phyloP scores from a whole-genome alignment of 2,888 invertebrate species.

The Macroteleia sp. region DNA sequence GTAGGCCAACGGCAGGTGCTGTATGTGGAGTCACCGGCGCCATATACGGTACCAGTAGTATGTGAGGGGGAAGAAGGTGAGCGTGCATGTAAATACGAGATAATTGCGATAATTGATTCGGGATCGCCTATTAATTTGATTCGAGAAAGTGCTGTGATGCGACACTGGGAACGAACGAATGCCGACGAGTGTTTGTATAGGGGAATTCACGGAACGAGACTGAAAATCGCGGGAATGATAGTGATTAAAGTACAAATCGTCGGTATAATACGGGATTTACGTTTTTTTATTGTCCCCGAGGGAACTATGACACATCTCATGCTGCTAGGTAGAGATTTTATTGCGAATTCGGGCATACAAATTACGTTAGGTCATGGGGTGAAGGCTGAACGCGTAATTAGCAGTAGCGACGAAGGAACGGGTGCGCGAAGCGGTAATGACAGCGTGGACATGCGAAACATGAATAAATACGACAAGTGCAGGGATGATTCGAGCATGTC shows the following conservation, averaged over 20 bases:
- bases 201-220: neutral
- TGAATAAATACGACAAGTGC: too few species aligned
- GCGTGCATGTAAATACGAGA: neutral
- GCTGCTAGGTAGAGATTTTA: constrained; percentile 1
- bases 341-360: neutral
- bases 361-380: too few species aligned
- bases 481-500: too few species aligned
- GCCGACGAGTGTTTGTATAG: neutral
- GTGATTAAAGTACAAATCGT: neutral
- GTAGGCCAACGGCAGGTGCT: neutral
- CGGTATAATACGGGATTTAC: neutral
- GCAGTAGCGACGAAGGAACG: too few species aligned
- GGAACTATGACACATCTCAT: constrained; percentile 3
- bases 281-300: constrained; percentile 1
- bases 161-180: neutral
- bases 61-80: neutral
- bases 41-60: neutral
- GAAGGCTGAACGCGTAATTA: too few species aligned
- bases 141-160: neutral
- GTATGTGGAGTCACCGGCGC: neutral
- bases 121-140: constrained; percentile 7
- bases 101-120: neutral
- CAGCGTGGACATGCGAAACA: too few species aligned
- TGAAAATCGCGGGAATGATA: neutral
- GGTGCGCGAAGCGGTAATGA: too few species aligned